Base-by-base conservation (phyloP, 1,140 invertebrate species). In the Cotesia glomerata region DNA sequence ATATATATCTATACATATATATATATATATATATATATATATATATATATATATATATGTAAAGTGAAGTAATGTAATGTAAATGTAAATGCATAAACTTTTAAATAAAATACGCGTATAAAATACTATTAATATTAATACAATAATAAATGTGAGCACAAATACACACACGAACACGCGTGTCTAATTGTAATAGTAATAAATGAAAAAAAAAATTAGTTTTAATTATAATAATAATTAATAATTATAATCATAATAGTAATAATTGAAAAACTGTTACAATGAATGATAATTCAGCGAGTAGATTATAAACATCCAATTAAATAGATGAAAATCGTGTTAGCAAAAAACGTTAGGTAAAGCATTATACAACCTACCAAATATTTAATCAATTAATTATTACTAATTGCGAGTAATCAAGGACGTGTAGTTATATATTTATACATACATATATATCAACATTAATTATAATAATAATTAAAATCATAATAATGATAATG, bases 291-390 rank as follows among this genome's bases (percentile, higher is more conserved):
- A 69, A 69, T 36, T n/a, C 56, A 70, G 54, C 16, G 79, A 77
- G 79, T 81, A 14, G 79, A 68, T 63, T 74, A 78, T 56, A 36
- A 62, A 62, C 59, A 84, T 81, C 85, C 79, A 84, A 82, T 80
- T 77, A 85, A 81, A 77, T 81, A 74, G 74, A 80, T 73, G 80
- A 75, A 75, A 78, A 77, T 83, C 65, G 76, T 82, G 81, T 85
- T 86, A 85, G 82, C 81, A 56, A 56, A 56, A 56, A 56, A 45
- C 76, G 79, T 81, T 81, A 76, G 36, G 26, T 32, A 70, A 84
- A 84, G 83, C 81, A 78, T 85, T 82, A 83, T 51, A 84, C 81
- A 86, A 85, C 80, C 81, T 86, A 84, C 81, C 76, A 82, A 78
- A 84, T 78, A 83, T 74, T 80, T 75, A 74, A 72, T 39, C 61